phyloP scores from a whole-genome alignment of 2,113 vertebrate genomes.

The Ramphastos sulfuratus region DNA sequence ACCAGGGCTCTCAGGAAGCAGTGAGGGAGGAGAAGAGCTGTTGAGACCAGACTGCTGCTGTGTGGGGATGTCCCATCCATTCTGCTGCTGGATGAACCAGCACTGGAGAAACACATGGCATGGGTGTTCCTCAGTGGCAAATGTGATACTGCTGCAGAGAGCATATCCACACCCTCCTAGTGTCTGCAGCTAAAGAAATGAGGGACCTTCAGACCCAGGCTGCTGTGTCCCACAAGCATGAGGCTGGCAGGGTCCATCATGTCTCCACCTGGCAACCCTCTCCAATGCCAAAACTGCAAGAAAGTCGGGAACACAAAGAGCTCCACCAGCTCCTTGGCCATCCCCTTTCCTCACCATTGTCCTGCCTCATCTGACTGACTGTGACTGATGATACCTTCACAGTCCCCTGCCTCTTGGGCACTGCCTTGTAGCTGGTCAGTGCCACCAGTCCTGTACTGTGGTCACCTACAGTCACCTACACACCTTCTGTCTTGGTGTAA shows the following conservation, averaged over 20 bases:
- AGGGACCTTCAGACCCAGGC: not conserved
- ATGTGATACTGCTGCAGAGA: not conserved
- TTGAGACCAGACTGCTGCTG: not conserved
- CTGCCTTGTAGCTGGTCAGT: not conserved
- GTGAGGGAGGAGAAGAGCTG: not conserved
- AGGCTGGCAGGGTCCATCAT: not conserved
- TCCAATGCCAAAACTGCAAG: not conserved
- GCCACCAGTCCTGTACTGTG: not conserved
- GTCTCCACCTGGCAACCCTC: rapidly evolving
- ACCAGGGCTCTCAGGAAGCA: not conserved
- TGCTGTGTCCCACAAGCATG: not conserved
- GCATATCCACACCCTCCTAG: not conserved
- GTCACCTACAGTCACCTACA: not conserved
- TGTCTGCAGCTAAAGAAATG: not conserved
- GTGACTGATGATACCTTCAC: not conserved
- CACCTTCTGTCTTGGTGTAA: not conserved
- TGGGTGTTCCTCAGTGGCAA: not conserved
- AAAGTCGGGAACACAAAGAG: not conserved
- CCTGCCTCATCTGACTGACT: rapidly evolving
- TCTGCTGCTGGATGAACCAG: not conserved
- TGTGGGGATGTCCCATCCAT: not conserved
- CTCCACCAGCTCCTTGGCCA: not conserved
- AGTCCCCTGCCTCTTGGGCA: not conserved
- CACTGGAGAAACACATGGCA: not conserved
- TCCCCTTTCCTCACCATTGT: rapidly evolving